These are phyloP conservation scores for Dasypolia templi DNA, from an alignment of 2,888 invertebrate species.

Conservation along the genomic window DNA sequence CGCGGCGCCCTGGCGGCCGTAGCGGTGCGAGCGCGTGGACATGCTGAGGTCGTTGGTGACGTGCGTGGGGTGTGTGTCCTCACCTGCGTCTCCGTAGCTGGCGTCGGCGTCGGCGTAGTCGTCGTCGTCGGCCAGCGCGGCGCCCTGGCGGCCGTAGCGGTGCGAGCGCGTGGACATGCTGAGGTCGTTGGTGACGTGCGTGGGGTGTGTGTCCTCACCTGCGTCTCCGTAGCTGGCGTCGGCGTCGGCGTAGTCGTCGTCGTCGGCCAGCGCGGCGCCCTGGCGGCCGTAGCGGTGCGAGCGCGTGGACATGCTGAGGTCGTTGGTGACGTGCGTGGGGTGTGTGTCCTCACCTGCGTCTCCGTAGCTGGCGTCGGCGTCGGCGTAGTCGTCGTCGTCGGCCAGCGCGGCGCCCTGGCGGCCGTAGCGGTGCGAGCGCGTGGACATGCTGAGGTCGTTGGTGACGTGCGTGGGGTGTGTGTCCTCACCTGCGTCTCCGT, in stretches of 20 bases:
- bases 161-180: too few species aligned
- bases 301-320: constrained; percentile 98
- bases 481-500: too few species aligned
- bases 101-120: too few species aligned
- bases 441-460: too few species aligned
- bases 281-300: constrained; percentile 97
- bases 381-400: constrained; percentile 92
- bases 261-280: constrained; percentile 92
- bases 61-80: constrained; percentile 95
- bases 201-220: too few species aligned
- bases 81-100: not conserved
- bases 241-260: constrained; percentile 90
- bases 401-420: constrained; percentile 93
- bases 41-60: constrained; percentile 98
- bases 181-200: too few species aligned
- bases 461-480: too few species aligned
- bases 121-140: too few species aligned
- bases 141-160: too few species aligned
- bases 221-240: constrained; percentile 50
- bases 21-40: constrained; percentile 97
- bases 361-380: constrained; percentile 76
- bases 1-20: constrained; percentile 95
- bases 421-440: too few species aligned
- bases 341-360: constrained; percentile 74
- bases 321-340: constrained; percentile 97